Conservation (phyloP, 2,113 vertebrate species). For the Elanus axillaris region DNA sequence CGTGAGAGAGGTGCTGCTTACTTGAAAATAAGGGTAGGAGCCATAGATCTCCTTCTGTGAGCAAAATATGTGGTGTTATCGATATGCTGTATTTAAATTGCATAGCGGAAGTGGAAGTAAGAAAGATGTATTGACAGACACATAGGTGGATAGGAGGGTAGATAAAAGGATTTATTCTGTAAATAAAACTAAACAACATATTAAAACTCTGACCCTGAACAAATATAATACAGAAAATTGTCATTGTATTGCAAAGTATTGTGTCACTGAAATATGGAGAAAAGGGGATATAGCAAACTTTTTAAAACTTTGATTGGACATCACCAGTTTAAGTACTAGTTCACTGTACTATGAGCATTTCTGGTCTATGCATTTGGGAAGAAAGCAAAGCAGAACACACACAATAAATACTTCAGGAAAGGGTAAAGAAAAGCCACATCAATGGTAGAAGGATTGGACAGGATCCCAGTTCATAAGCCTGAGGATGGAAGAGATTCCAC, state of each 20-base stretch:
- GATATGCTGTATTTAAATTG: not conserved
- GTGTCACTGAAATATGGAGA: not conserved
- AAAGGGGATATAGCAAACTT: not conserved
- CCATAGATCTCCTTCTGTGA: not conserved
- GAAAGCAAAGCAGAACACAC: not conserved
- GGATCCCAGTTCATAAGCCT: not conserved
- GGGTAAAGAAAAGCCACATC: not conserved
- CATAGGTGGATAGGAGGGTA: not conserved
- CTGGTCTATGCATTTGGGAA: not conserved
- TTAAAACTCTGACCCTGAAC: not conserved
- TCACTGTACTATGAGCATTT: not conserved
- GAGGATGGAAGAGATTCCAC: not conserved
- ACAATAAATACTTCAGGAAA: not conserved
- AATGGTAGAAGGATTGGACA: not conserved
- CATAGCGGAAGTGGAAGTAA: not conserved
- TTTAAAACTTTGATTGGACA: not conserved
- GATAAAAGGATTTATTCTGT: not conserved
- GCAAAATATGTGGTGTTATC: not conserved
- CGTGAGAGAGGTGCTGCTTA: not conserved
- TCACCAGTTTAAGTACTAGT: not conserved
- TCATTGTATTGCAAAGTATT: not conserved
- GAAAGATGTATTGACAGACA: not conserved
- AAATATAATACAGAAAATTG: not conserved
- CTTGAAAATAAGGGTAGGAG: not conserved
- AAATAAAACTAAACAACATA: not conserved